Evolutionary conservation across 2,113 vertebrate genomes (phyloP), one percentile per base, ranked within the genome.

Genomic region (Ageneiosus marmoratus): DNA sequence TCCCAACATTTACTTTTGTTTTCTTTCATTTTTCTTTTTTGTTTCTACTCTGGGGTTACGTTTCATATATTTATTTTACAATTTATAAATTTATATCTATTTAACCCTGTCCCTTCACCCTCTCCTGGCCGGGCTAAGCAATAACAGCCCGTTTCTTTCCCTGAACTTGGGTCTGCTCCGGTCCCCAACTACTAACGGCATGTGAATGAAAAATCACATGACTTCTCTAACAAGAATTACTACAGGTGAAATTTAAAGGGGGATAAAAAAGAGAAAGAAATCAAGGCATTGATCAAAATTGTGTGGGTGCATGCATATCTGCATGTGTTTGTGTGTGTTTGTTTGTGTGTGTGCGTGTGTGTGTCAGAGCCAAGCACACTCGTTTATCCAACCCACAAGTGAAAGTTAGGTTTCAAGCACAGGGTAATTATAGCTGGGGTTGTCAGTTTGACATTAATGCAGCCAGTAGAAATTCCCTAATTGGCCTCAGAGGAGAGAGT

Each of bases 391-490:
- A 63, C 83, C 58, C 97, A 98, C 96, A 95, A 98, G 97, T 98
- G 96, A 98, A 99, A 99, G 98, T 98, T 97, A 95, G 97, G 97
- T 98, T 98, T 98, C 97, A 97, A 98, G 96, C 97, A 94, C 96
- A 95, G 96, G 97, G 97, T 99, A 99, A 99, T 99, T 99, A 99
- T 97, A 98, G 98, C 96, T 90, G 93, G 95, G 96, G 95, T 97
- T 99, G 98, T 99, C 98, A 99, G 97, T 97, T 98, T 99, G 98
- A 99, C 98, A 98, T 98, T 99, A 99, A 98, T 99, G 96, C 96
- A 99, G 98, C 98, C 97, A 97, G 97, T 96, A 98, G 97, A 99
- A 97, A 97, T 98, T 97, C 97, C 95, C 97, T 99, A 99, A 99
- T 99, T 99, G 98, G 98, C 98, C 97, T 99, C 98, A 96, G 97